Evolutionary conservation across 2,113 vertebrate species (phyloP), one percentile per base, ranked within the genome.

Genomic region (Pseudopodoces humilis): DNA sequence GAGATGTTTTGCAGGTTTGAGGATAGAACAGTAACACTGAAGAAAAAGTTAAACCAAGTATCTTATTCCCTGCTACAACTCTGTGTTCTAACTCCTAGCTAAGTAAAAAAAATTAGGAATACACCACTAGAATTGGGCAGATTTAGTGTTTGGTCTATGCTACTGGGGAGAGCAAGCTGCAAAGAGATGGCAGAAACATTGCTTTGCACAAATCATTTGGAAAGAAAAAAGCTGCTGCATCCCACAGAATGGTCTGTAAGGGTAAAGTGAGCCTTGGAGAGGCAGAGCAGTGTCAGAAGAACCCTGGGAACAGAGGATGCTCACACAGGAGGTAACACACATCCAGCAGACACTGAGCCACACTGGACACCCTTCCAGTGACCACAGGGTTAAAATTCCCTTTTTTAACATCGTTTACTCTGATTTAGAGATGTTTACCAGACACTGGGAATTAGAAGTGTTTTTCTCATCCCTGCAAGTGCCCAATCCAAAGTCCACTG

Each of bases 401-500:
- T 24, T 47, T 33, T 67, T 77, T 27, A 3, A 44, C 44, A 90
- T 24, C 47, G 41, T 19, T 77, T 60, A 44, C 44, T 93, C 87
- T 20, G 56, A 89, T 58, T 94, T 60, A 3, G 59, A 92, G 71
- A 70, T 74, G 80, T 83, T 93, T 88, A 92, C 79, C 68, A 86
- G 44, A 56, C 2, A 7, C 44, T 92, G 93, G 79, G 88, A 96
- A 83, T 78, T 74, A 33, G 18, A 92, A 68, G 39, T 55, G 75
- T 53, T 95, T 78, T 91, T 95, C 90, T 96, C 90, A 94, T 59
- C 68, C 71, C 71, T 94, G 59, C 75, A 46, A 93, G 85, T 90
- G 92, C 85, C 87, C 8, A 1, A 68, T 96, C 28, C 94, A 92
- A 96, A 95, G 82, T 90, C 87, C 92, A 49, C 88, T 83, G 94